These are phyloP conservation scores for Gallinago paraguaiae DNA, from an alignment of 2,113 vertebrate genomes.

Conservation along the genomic window DNA sequence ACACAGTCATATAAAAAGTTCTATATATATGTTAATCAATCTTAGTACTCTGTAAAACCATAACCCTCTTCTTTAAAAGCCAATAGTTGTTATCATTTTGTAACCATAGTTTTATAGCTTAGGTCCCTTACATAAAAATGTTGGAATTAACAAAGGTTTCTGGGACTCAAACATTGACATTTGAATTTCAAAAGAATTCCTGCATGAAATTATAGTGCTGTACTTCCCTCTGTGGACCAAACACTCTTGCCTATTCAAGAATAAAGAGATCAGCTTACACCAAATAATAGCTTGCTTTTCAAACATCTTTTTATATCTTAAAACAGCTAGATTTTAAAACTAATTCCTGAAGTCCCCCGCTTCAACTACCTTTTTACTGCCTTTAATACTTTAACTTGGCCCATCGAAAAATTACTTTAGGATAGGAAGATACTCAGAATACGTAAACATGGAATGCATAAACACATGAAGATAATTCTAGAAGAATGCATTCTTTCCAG, in stretches of 20 bases:
- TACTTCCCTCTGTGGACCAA: neutral
- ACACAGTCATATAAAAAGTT: neutral
- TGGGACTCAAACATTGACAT: neutral
- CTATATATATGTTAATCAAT: neutral
- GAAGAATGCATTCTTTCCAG: neutral
- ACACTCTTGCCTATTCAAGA: neutral
- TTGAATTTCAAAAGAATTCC: slow-evolving; percentile 43
- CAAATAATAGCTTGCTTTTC: neutral
- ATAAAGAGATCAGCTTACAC: neutral
- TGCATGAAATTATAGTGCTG: neutral
- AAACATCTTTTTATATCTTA: neutral
- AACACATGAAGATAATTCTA: neutral
- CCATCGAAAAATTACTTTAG: neutral
- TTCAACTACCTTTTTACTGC: neutral
- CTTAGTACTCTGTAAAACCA: neutral
- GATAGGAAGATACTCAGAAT: neutral
- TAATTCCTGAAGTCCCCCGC: neutral
- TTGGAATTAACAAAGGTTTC: neutral
- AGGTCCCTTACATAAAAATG: neutral
- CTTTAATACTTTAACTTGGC: neutral
- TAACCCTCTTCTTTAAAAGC: neutral
- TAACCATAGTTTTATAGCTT: neutral
- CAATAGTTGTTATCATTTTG: neutral
- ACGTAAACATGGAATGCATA: neutral
- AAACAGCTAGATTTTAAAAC: neutral